A percentile compares a stretch with the other conserved stretches of the same genome.
These are phyloP conservation scores for Daboia siamensis DNA, from an alignment of 2,113 vertebrate genomes.

Conservation along the genomic window DNA sequence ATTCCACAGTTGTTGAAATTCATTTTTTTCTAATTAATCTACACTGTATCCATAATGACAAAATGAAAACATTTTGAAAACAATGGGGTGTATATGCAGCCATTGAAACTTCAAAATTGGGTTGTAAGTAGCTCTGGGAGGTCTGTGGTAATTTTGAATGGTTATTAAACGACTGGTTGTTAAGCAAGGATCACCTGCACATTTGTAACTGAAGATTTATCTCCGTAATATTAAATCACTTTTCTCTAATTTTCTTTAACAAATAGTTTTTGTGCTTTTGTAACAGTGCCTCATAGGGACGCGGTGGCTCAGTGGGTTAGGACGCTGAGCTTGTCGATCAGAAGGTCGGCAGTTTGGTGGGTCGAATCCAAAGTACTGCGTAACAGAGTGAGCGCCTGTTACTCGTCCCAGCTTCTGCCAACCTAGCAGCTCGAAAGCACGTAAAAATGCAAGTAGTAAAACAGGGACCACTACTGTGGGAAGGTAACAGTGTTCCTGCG, in stretches of 20 bases:
- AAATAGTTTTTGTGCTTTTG: not conserved
- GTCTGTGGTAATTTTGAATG: not conserved
- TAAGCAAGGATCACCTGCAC: not conserved
- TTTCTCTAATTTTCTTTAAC: not conserved
- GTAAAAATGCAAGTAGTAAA: no score
- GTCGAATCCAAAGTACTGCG: no score
- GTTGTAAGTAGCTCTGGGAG: not conserved
- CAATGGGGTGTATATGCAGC: not conserved
- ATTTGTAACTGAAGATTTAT: not conserved
- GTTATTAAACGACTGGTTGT: not conserved
- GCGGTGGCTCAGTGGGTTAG: no score
- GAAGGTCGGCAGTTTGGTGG: no score
- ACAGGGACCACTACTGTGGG: no score
- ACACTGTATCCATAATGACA: not conserved
- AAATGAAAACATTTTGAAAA: not conserved
- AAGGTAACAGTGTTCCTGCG: no score
- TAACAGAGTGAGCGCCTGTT: no score
- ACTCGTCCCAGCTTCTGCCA: no score
- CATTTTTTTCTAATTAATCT: not conserved
- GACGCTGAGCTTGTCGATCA: no score
- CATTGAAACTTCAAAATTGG: not conserved
- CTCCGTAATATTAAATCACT: not conserved
- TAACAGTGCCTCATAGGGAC: accelerated
- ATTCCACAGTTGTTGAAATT: not conserved
- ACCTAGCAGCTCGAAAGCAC: no score